Evolutionary conservation across 1,140 invertebrate species (phyloP), one percentile per base, ranked within the genome.

Genomic region (Cyclargus thomasi): DNA sequence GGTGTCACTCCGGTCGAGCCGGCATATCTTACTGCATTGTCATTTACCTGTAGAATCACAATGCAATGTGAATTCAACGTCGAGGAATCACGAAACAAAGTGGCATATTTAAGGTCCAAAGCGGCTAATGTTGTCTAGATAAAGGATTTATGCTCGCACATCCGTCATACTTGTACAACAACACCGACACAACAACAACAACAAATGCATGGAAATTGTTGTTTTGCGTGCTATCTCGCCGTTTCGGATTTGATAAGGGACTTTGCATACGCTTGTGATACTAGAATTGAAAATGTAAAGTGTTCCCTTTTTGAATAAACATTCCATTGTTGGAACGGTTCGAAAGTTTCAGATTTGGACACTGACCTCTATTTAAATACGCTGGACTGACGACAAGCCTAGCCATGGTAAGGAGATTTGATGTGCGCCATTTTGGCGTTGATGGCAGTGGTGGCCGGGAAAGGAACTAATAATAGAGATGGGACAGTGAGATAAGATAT

Each of bases 211-310:
- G 55, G 55, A 57, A 57, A 57, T 57, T 18, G 55, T 57, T 20
- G 55, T 18, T 57, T 57, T 20, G 55, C 55, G 55, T 57, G 55
- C 17, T 20, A 7, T 57, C 55, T 57, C 18, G 55, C 55, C 2
- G 55, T 57, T 57, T 20, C 55, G 55, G 55, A 18, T 55, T 18
- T 57, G 55, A 57, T 57, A 53, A 16, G 53, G 53, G 53, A 57
- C 55, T 55, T 55, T 57, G 55, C 55, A 57, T 57, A 57, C 55
- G 36, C 53, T 55, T 7, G 53, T 55, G 17, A 57, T 57, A 20
- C 21, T 57, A 57, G 17, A 57, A 57, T 57, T 57, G 55, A 57
- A 57, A 57, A 57, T 57, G 55, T 57, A 2, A 5, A 18, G 17
- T 10, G 17, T 20, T 57, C 21, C 4, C 21, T 20, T 20, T 57